phyloP scores from a whole-genome alignment of 2,888 invertebrate species.

The Leistus spinibarbis region DNA sequence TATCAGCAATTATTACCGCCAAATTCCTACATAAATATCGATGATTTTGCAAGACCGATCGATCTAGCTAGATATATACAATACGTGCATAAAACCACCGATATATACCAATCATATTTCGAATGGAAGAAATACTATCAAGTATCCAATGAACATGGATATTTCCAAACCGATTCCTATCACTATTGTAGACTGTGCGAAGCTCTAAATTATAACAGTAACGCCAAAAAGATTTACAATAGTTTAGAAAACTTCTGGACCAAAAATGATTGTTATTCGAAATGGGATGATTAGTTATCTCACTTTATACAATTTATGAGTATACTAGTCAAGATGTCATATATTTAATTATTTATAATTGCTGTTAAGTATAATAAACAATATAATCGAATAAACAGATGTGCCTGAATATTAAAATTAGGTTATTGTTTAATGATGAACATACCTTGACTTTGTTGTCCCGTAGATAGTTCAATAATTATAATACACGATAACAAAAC shows the following conservation, averaged over 20 bases:
- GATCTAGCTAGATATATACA: conserved; percentile 62
- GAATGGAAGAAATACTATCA: conserved; percentile 65
- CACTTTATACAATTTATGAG: neutral
- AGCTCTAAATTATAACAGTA: conserved; percentile 68
- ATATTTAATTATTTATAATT: neutral
- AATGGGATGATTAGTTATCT: conserved; percentile 46
- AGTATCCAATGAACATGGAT: conserved; percentile 71
- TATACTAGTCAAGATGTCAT: neutral
- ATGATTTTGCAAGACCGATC: conserved; percentile 60
- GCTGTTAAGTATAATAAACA: neutral
- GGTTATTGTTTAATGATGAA: neutral
- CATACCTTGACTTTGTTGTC: neutral
- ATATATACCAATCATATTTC: conserved; percentile 60
- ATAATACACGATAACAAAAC: neutral
- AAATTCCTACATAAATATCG: conserved; percentile 66
- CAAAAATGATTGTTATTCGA: conserved; percentile 48
- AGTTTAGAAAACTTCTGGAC: conserved; percentile 57
- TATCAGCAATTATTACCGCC: conserved; percentile 65
- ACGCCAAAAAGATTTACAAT: conserved; percentile 53
- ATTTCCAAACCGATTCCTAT: conserved; percentile 64
- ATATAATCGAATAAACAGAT: neutral
- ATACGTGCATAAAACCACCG: conserved; percentile 56
- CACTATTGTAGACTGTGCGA: conserved; percentile 72
- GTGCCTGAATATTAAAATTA: neutral
- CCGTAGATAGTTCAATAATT: neutral